Base-by-base conservation (phyloP, 1,140 invertebrate genomes). In the Oedothorax gibbosus region DNA sequence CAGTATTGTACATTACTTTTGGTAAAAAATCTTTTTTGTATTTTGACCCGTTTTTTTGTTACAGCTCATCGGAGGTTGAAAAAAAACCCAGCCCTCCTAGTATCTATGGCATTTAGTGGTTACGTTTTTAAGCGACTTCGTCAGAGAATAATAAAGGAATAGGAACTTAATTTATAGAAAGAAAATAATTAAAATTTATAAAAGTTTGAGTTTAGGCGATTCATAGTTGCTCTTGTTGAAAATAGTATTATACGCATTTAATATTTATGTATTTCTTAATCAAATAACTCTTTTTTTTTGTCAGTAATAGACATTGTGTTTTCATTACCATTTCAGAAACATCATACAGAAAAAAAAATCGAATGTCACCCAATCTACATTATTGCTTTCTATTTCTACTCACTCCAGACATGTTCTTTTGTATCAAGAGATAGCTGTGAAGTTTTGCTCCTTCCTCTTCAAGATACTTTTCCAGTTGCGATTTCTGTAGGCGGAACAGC, bases 351-450 rank as follows among this genome's bases (percentile, higher is more conserved):
- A 60, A 0, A 11, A n/a, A n/a, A 60, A 60, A 60, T 60, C 2
- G 2, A 60, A 7, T n/a, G n/a, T 60, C 12, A n/a, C 0, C 12
- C 7, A 60, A 14, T 60, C 57, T 5, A 71, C 15, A 71, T 49
- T 50, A 71, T 11, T 12, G 68, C 35, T 35, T 5, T 35, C 35
- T 35, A 35, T 18, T 7, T 50, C 50, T 35, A 81, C 85, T 66
- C 57, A 86, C 85, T 9, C 85, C 85, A 9, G 76, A 80, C 65
- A 86, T 86, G 15, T 86, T 86, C 53, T 86, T 86, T 20, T 86
- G 85, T 4, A 86, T 53, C 2, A 69, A 11, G 8, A 86, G 68
- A 21, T 80, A 54, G 21, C 69, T 86, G 62, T 80, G 60, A 7
- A 86, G 62, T 49, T 78, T 80, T 0, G 50, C 20, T 56, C 85